Percentiles rank a stretch among this genome's conserved stretches.
Evolutionary conservation across 2,113 vertebrate species (phyloP).

Genomic region (Catharus bicknelli): DNA sequence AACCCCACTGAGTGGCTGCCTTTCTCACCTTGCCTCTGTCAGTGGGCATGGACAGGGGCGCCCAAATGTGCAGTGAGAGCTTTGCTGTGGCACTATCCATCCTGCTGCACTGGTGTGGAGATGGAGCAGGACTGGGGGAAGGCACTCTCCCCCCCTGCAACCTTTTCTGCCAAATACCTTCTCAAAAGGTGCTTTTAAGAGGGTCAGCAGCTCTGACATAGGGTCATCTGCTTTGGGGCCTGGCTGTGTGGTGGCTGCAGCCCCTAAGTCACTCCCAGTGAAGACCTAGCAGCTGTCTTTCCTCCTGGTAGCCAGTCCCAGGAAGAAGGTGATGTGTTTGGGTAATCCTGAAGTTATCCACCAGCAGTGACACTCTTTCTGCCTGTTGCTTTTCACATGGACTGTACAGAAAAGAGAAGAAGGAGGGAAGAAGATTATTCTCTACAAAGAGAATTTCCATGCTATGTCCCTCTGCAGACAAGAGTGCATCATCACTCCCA

Average conservation of each 20-base stretch:
- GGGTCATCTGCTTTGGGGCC: fast-evolving
- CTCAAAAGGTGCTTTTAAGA: neutral
- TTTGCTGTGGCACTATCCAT: neutral
- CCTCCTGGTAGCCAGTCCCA: neutral
- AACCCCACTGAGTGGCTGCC: neutral
- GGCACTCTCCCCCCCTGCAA: neutral
- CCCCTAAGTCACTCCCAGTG: fast-evolving
- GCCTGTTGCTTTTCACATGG: neutral
- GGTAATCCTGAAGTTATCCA: neutral
- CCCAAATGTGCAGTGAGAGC: neutral
- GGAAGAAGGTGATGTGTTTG: neutral
- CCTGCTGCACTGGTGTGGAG: neutral
- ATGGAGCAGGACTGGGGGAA: fast-evolving
- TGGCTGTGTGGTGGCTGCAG: neutral
- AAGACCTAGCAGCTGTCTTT: neutral
- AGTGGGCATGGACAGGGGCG: neutral
- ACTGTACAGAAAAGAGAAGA: neutral
- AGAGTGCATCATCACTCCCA: neutral
- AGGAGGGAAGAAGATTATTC: neutral
- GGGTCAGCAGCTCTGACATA: neutral
- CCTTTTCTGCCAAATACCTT: neutral
- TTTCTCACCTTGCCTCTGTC: neutral
- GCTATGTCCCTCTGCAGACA: neutral
- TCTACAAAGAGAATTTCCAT: neutral
- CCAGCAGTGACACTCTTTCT: fast-evolving